Evolutionary conservation across 1,140 invertebrate species (phyloP), one percentile per base, ranked within the genome.

Genomic region (Brachionus calyciflorus): DNA sequence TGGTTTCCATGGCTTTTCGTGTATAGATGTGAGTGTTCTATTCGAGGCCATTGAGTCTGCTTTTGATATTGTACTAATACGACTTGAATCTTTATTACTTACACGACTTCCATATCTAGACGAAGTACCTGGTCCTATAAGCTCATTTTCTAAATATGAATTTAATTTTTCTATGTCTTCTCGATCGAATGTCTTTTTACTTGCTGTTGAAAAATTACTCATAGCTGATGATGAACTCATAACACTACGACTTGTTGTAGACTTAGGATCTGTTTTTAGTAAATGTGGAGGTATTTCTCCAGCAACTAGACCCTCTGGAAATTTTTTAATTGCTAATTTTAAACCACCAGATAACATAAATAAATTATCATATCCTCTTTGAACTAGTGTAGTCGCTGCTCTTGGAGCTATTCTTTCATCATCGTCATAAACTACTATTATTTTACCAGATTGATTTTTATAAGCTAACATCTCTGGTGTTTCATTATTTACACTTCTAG

Each of bases 341-440:
- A 85, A 79, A 26, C 84, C 87, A 77, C 87, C 87, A 60, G 87
- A 87, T 44, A 88, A 79, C 77, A 88, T 78, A 78, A 87, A 87
- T 9, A 88, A 78, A 79, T 88, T 88, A 44, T 87, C 85, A 80
- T 88, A 88, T 2, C 87, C 87, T 65, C 87, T 80, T 79, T 88
- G 83, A 6, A 86, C 83, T 41, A 88, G 69, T 6, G 85, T 87
- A 3, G 85, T 83, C 0, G 84, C 84, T 26, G 82, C 83, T 68
- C 80, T 78, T 7, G 81, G 81, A 12, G 83, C 83, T 28, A 84
- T 63, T 17, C 80, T 82, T 78, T 87, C 87, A 79, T 86, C 86
- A 46, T 87, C 85, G 79, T 87, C 87, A 81, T 87, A 88, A 1
- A 87, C 65, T n/a, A 88, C 65, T 33, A 88, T 87, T 33, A 88